A percentile compares a stretch with the other conserved stretches of the same genome.
These are phyloP conservation scores for Hystrix cristata DNA, from an alignment of 2,113 vertebrate genomes.

Conservation along the genomic window DNA sequence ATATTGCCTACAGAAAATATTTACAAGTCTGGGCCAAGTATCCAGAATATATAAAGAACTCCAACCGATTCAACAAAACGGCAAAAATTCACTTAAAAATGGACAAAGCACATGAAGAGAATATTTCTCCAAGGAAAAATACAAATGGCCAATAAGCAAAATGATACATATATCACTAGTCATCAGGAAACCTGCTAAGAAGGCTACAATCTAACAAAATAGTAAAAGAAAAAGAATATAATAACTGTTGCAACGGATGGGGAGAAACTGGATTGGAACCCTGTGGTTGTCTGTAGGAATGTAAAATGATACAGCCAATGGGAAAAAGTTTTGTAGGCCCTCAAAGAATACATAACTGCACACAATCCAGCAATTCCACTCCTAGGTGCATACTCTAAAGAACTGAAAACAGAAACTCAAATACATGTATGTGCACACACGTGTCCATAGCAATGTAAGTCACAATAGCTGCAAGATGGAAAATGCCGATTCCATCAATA, in stretches of 20 bases:
- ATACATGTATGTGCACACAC: no score
- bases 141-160: not conserved
- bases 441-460: not conserved
- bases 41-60: not conserved
- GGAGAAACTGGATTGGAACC: not conserved
- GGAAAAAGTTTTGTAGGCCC: not conserved
- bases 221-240: not conserved
- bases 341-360: not conserved
- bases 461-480: not conserved
- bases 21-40: not conserved
- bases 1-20: not conserved
- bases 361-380: not conserved
- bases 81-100: constrained; percentile 9
- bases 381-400: not conserved
- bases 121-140: not conserved
- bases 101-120: not conserved
- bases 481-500: not conserved
- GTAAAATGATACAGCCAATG: not conserved
- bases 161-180: not conserved
- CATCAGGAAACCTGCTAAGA: not conserved
- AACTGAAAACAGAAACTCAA: not conserved
- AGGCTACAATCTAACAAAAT: not conserved
- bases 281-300: not conserved
- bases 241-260: not conserved
- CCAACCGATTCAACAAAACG: not conserved